phyloP scores from a whole-genome alignment of 1,140 invertebrate genomes.

The Ladona fulva region DNA sequence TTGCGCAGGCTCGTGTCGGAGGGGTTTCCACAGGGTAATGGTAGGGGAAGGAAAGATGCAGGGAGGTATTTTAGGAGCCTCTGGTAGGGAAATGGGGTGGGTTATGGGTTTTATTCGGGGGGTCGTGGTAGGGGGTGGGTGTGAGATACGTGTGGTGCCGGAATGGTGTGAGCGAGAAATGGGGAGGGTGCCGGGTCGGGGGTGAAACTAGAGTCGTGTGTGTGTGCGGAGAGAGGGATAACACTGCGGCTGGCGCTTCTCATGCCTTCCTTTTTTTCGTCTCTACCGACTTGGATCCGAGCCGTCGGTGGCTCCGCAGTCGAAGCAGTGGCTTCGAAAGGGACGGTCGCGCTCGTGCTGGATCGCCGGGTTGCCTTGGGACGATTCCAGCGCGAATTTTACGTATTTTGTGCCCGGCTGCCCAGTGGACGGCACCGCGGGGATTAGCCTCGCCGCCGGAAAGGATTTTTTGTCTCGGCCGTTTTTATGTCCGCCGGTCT shows the following conservation, averaged over 20 bases:
- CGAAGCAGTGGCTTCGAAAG: neutral
- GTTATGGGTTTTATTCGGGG: no score
- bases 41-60: neutral
- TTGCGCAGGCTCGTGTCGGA: neutral
- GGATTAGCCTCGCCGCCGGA: no score
- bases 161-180: neutral
- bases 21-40: neutral
- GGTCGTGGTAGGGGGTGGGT: no score
- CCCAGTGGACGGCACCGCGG: no score
- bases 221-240: neutral
- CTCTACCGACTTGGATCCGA: neutral
- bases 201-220: neutral
- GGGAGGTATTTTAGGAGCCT: no score
- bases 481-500: no score
- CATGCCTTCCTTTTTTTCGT: neutral
- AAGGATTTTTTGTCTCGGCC: no score
- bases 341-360: neutral
- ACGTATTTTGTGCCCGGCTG: no score
- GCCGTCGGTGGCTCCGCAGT: neutral
- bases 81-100: no score
- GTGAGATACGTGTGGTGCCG: no score
- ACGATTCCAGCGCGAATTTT: no score
- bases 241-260: neutral
- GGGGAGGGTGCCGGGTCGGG: neutral
- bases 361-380: neutral